Conservation (phyloP, 2,888 invertebrate species). For the Phyllotreta cruciferae region DNA sequence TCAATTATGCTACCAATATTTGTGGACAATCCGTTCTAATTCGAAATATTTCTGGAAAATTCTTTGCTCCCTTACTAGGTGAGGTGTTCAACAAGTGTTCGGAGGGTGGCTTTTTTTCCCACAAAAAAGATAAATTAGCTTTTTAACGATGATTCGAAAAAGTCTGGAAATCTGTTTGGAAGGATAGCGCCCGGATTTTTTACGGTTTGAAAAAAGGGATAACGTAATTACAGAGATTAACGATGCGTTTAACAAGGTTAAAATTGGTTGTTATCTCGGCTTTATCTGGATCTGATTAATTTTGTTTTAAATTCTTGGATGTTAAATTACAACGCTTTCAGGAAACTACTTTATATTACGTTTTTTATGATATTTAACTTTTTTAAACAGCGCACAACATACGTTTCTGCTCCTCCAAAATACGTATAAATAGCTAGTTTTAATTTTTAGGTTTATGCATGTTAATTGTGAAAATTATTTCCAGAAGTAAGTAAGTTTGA, state of each 20-base stretch:
- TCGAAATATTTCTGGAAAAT: slow-evolving; percentile 8
- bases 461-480: slow-evolving; percentile 38
- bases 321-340: background rate
- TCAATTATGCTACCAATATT: background rate
- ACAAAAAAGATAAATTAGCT: slow-evolving; percentile 47
- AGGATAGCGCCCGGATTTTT: slow-evolving; percentile 41
- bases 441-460: slow-evolving; percentile 25
- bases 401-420: slow-evolving; percentile 28
- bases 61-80: slow-evolving; percentile 31
- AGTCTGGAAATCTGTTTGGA: slow-evolving; percentile 44
- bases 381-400: slow-evolving; percentile 19
- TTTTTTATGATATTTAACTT: background rate
- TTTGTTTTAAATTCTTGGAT: slow-evolving; percentile 23
- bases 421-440: slow-evolving; percentile 14
- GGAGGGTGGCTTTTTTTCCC: slow-evolving; percentile 42
- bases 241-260: slow-evolving; percentile 32
- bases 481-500: slow-evolving; percentile 37
- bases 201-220: slow-evolving; percentile 35
- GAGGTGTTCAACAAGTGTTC: slow-evolving; percentile 49
- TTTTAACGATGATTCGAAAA: slow-evolving; percentile 45
- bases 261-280: slow-evolving; percentile 29
- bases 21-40: background rate
- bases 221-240: slow-evolving; percentile 38
- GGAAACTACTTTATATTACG: slow-evolving; percentile 5
- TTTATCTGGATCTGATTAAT: slow-evolving; percentile 22